Conservation (phyloP, 2,888 invertebrate species). For the Lypha dubia region DNA sequence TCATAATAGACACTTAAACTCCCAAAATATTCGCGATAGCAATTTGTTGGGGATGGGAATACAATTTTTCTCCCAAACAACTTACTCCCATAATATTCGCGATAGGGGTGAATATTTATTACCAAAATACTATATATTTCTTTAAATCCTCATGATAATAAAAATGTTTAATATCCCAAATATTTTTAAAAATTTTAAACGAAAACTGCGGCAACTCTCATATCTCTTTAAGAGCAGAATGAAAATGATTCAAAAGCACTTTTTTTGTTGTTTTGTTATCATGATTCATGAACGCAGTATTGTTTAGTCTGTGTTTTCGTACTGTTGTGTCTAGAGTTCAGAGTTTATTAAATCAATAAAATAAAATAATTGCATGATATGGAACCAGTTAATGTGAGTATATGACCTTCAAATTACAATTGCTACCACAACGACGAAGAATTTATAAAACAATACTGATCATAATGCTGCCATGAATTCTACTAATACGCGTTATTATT, state of each 20-base stretch:
- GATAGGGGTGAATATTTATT: too few species aligned
- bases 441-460: not conserved
- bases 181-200: too few species aligned
- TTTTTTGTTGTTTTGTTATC: not conserved
- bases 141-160: too few species aligned
- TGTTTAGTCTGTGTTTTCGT: not conserved
- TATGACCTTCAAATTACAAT: not conserved
- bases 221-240: not conserved
- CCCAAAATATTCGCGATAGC: too few species aligned
- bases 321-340: not conserved
- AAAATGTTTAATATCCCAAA: too few species aligned
- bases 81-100: too few species aligned
- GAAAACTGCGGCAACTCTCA: not conserved
- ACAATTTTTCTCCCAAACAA: too few species aligned
- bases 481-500: too few species aligned
- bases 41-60: too few species aligned
- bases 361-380: not conserved
- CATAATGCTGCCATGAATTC: not conserved
- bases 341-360: too few species aligned
- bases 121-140: too few species aligned
- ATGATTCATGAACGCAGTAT: not conserved
- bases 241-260: not conserved
- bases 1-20: too few species aligned
- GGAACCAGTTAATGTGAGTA: constrained; percentile 12
- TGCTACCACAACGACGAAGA: not conserved